Evolutionary conservation across 2,888 invertebrate genomes (phyloP), one percentile per base, ranked within the genome.

Genomic region (Amphipoea lucens): DNA sequence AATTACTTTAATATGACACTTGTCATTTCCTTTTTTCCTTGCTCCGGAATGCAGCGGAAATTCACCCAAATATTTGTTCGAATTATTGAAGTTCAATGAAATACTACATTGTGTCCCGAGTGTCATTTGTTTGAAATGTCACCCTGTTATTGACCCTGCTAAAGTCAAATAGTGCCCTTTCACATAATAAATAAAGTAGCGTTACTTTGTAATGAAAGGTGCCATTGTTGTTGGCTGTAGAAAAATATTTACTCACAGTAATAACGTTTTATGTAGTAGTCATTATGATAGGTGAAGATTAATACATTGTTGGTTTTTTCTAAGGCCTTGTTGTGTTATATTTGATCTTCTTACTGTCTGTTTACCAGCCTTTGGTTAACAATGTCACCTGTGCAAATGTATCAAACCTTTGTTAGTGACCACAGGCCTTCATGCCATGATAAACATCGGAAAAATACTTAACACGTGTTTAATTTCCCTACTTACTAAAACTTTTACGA

Each of bases 121-220:
- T 81, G 71, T 69, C 78, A 54, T 40, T 74, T 81, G 66, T 86
- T 76, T 82, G 17, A 80, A 89, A 88, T 84, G 88, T 88, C 83
- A 85, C 73, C 65, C 72, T 78, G 71, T 87, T 45, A 71, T 86
- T 82, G 81, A 84, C 85, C 89, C 83, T 83, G 66, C 75, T 82
- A 73, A 65, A 73, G 81, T 73, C 78, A 69, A 69, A 88, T 88
- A 79, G 82, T 83, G 86, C 87, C 89, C 90, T 89, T 87, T 87
- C 84, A 82, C 84, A 88, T 90, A 89, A 83, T 85, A 79, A 75
- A 90, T 90, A 86, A 88, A 87, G 80, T 80, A 81, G 79, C 76
- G 83, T 90, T 90, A 93, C 93, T 91, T 88, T 92, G 93, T 93
- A 89, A 90, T 92, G 89, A 90, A 92, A 83, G 78, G 75, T 67